phyloP scores from a whole-genome alignment of 2,888 invertebrate genomes.

The Drosophila eohydei region DNA sequence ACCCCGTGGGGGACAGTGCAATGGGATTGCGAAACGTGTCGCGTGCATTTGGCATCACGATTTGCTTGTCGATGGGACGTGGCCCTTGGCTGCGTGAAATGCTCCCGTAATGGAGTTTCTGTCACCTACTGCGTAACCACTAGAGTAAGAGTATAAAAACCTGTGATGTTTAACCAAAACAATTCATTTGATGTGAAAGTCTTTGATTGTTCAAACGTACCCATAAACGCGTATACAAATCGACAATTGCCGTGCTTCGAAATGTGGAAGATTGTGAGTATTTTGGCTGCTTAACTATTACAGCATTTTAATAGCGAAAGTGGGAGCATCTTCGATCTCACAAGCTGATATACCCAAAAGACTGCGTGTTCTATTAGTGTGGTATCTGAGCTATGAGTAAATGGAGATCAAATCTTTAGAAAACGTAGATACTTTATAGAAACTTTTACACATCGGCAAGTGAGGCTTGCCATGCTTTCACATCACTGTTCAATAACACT shows the following conservation, averaged over 20 bases:
- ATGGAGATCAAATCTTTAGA: neutral
- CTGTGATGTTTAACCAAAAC: slow-evolving; percentile 48
- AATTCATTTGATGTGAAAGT: slow-evolving; percentile 75
- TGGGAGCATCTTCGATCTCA: neutral
- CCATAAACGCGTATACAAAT: slow-evolving; percentile 7
- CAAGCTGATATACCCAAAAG: neutral
- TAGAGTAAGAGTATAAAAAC: slow-evolving; percentile 54
- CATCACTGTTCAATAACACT: too few species aligned
- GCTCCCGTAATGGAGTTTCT: slow-evolving; percentile 67
- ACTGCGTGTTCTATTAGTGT: neutral
- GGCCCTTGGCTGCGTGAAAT: slow-evolving; percentile 55
- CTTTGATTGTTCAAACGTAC: slow-evolving; percentile 44
- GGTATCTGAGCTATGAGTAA: neutral
- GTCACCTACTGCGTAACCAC: slow-evolving; percentile 41
- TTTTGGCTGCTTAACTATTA: neutral
- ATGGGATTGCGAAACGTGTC: slow-evolving; percentile 68
- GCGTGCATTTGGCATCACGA: slow-evolving; percentile 74
- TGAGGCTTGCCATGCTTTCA: too few species aligned
- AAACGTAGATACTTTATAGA: too few species aligned
- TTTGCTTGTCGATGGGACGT: slow-evolving; percentile 73
- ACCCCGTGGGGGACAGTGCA: slow-evolving; percentile 4
- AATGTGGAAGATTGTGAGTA: slow-evolving; percentile 61
- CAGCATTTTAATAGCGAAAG: neutral
- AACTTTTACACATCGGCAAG: too few species aligned
- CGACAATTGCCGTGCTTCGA: neutral